Conservation (phyloP, 2,113 vertebrate species). For the Excalfactoria chinensis region DNA sequence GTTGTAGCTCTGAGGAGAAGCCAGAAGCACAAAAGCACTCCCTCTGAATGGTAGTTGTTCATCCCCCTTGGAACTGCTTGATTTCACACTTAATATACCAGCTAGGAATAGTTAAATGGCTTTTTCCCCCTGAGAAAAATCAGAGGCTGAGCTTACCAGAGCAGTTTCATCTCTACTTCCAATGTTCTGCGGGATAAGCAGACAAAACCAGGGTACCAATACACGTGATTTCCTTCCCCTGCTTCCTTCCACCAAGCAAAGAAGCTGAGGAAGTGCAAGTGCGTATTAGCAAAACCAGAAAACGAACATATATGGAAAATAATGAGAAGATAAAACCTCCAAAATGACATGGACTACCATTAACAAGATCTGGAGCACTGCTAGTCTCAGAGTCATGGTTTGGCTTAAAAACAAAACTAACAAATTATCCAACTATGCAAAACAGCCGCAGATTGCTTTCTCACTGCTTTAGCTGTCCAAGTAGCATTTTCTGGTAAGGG, state of each 20-base stretch:
- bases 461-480: neutral
- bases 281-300: conserved; percentile 5
- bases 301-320: neutral
- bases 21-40: neutral
- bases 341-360: conserved; percentile 15
- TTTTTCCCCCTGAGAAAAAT: neutral
- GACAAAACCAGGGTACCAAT: neutral
- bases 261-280: neutral
- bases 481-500: neutral
- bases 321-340: conserved; percentile 26
- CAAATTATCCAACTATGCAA: conserved; percentile 29
- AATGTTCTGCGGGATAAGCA: neutral
- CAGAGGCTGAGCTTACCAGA: neutral
- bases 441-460: conserved; percentile 32
- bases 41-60: neutral
- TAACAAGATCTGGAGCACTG: conserved; percentile 7
- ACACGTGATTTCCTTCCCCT: neutral
- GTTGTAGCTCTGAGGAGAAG: neutral
- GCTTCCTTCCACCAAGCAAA: neutral
- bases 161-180: neutral
- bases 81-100: conserved; percentile 28
- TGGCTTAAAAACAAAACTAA: conserved; percentile 40
- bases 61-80: neutral
- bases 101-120: neutral
- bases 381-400: neutral